phyloP scores from a whole-genome alignment of 2,888 invertebrate species.

The Nysson spinosus region DNA sequence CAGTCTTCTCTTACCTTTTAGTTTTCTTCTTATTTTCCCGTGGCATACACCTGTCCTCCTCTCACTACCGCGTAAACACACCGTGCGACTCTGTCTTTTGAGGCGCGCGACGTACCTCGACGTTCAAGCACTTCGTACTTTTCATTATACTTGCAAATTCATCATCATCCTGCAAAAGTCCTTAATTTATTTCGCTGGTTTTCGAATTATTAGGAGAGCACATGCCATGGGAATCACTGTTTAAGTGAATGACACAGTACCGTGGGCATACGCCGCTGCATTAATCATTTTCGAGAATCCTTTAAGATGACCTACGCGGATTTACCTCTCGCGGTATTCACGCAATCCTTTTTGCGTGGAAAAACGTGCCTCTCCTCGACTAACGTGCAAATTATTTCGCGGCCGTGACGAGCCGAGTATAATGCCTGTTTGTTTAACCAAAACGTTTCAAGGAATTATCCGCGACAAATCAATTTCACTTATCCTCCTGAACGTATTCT shows the following conservation, averaged over 20 bases:
- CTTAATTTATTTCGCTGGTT: constrained; percentile 31
- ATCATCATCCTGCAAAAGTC: constrained; percentile 17
- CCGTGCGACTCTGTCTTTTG: not conserved
- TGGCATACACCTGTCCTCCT: constrained; percentile 1
- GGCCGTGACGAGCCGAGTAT: constrained; percentile 4
- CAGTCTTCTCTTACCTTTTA: constrained; percentile 4
- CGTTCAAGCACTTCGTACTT: constrained; percentile 32
- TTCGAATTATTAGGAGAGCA: constrained; percentile 23
- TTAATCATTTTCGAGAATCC: constrained; percentile 66
- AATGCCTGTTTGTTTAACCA: constrained; percentile 35
- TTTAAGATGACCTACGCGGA: constrained; percentile 22
- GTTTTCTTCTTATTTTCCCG: constrained; percentile 6
- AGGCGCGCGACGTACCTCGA: constrained; percentile 17
- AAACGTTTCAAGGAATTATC: constrained; percentile 32
- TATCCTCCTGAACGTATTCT: too few species aligned
- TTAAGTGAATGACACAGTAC: constrained; percentile 60
- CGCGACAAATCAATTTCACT: too few species aligned
- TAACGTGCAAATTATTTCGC: constrained; percentile 36
- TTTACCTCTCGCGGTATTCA: constrained; percentile 9
- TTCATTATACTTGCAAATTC: constrained; percentile 59
- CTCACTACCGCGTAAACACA: constrained; percentile 5
- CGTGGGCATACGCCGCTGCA: constrained; percentile 46
- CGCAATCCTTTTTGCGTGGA: not conserved
- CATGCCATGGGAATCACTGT: constrained; percentile 55
- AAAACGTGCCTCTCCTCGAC: constrained; percentile 13